Evolutionary conservation across 2,113 vertebrate species (phyloP).

Genomic region (Cisticola juncidis): DNA sequence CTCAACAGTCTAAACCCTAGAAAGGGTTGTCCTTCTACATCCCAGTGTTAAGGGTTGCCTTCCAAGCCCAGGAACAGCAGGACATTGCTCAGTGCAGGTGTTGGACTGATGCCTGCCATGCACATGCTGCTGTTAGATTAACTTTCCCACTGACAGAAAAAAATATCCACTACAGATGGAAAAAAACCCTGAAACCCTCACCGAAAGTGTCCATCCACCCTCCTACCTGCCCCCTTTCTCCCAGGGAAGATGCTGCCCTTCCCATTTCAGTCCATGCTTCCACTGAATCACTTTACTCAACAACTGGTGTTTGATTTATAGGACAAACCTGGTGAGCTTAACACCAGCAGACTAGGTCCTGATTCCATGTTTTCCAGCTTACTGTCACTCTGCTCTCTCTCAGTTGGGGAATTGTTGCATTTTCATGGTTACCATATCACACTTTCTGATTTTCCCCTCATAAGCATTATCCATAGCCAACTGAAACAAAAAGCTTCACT

Average conservation of each 20-base stretch:
- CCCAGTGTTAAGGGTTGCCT: not conserved
- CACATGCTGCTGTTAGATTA: not conserved
- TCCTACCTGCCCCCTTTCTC: not conserved
- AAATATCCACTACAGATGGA: rapidly evolving
- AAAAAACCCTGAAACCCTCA: not conserved
- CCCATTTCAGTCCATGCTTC: not conserved
- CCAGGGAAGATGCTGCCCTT: not conserved
- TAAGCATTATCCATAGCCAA: not conserved
- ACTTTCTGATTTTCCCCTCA: not conserved
- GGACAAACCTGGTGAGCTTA: not conserved
- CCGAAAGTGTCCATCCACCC: rapidly evolving
- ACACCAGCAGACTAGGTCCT: not conserved
- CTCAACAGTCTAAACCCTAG: not conserved
- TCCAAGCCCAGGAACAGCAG: not conserved
- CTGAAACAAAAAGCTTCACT: not conserved
- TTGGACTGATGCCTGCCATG: rapidly evolving
- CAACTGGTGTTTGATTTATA: not conserved
- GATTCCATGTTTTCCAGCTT: not conserved
- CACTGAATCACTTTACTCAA: not conserved
- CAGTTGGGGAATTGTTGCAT: not conserved
- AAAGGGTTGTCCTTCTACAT: not conserved
- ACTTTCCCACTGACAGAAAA: not conserved
- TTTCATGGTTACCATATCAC: not conserved
- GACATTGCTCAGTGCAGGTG: not conserved
- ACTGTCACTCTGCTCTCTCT: not conserved